Base-by-base conservation (phyloP, 2,113 vertebrate species). In the Syngnathoides biaculeatus region DNA sequence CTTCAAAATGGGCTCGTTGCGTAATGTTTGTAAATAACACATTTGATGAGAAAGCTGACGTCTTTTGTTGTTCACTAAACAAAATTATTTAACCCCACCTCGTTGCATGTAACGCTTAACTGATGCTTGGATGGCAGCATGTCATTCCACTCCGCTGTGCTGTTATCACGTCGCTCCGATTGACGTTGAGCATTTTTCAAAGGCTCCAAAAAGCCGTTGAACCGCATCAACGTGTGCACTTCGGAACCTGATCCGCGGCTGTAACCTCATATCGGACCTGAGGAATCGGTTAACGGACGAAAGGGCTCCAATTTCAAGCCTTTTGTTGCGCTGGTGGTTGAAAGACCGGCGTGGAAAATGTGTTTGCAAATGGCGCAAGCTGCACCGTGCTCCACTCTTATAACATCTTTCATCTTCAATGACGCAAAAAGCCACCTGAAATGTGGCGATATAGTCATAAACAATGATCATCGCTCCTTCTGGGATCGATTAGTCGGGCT, bases 401-500 rank as follows among this genome's bases (percentile, higher is more conserved):
- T 10, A 22, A 24, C n/a, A 11, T 17, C n/a, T 11, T 67, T 35
- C 45, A 26, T 10, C 58, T 50, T 64, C 27, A 67, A 10, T 52
- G 40, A 26, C n/a, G 5, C 35, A 17, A 56, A 17, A 56, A 56
- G 26, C 22, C 30, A 17, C 19, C 10, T 57, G 26, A 1, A 9
- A 17, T 27, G 26, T 26, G 17, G 14, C 1, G 55, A 8, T 27
- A 30, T 47, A 5, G 24, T 24, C 19, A 40, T n/a, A 5, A 9
- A 35, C 19, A 60, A 60, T 53, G n/a, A 57, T 8, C 50, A 86
- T 84, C 85, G 39, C 2, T 79, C 58, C 17, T 71, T 88, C 82
- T 53, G 79, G 38, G 74, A 12, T 89, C 68, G 84, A 88, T 82
- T 86, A 78, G 45, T 68, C 64, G 0, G 73, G 8, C 87, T 89